Conservation (phyloP, 2,113 vertebrate genomes). For the Cyanistes caeruleus region DNA sequence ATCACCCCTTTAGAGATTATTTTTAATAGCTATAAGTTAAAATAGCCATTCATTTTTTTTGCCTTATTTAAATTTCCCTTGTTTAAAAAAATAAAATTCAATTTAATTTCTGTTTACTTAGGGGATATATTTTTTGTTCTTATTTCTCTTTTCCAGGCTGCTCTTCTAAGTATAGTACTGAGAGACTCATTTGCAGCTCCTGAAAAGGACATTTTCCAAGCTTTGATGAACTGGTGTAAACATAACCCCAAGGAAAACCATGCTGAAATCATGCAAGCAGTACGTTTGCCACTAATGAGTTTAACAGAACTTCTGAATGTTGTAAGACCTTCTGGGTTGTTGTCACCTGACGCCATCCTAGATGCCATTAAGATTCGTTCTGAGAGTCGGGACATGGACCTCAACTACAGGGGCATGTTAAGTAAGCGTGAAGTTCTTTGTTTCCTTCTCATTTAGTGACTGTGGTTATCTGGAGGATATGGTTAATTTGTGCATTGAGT, state of each 20-base stretch:
- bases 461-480: neutral
- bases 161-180: conserved; percentile 87
- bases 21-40: neutral
- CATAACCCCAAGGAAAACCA: conserved; percentile 87
- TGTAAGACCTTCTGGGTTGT: conserved; percentile 88
- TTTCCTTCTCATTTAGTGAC: neutral
- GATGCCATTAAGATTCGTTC: conserved; percentile 97
- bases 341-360: conserved; percentile 93
- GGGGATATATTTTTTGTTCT: neutral
- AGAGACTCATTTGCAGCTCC: conserved; percentile 95
- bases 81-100: neutral
- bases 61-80: neutral
- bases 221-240: conserved; percentile 92
- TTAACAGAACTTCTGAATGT: conserved; percentile 94
- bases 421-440: conserved; percentile 75
- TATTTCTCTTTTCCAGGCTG: conserved; percentile 74
- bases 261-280: conserved; percentile 90
- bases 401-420: conserved; percentile 97
- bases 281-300: conserved; percentile 95
- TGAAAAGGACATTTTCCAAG: conserved; percentile 96
- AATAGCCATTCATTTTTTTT: neutral
- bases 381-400: conserved; percentile 97
- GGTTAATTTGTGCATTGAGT: neutral
- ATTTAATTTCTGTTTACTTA: neutral
- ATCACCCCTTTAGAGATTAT: neutral